Evolutionary conservation across 2,113 vertebrate species (phyloP), one percentile per base, ranked within the genome.

Genomic region (Anas platyrhynchos): DNA sequence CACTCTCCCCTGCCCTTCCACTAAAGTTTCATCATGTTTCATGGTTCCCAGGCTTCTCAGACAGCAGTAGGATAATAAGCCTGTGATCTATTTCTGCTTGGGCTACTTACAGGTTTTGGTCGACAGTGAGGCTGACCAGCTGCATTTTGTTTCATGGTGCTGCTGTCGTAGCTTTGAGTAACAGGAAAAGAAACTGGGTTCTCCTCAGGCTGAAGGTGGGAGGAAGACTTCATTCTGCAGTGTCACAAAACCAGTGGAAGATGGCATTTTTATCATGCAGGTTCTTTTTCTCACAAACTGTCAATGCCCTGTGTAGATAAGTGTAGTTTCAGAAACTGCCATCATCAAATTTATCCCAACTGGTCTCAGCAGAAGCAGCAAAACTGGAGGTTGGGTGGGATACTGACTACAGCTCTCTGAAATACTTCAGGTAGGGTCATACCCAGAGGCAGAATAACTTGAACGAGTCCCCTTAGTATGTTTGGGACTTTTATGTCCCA

Each of bases 21-120:
- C 34, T 89, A 9, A 71, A 88, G 46, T 83, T 89, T 52, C 6
- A 4, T 83, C 43, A 23, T 88, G 71, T 63, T 92, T 76, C 73
- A 43, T 78, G 56, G 41, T 44, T 89, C 59, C 38, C 8, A 96
- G 93, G 86, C 83, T 90, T 86, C 76, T 91, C 72, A 74, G 56
- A 63, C 75, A 78, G 78, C 84, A 77, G 55, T 61, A 71, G 85
- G 74, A 71, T 93, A 66, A 83, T 50, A 67, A 38, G 46, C 48
- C 52, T 3, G 8, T 91, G 87, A 86, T 93, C 63, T 74, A 6
- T 71, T 92, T 91, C 79, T 93, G 59, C 52, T 93, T 81, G 44
- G 77, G 86, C 67, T 90, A 31, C 83, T 88, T 90, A 46, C 3
- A 74, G 55, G 69, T 62, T 65, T 48, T 66, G 68, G 83, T 16